Evolutionary conservation across 64 coral and sea anemone genomes (phyloP).

Genomic region (Stylophora pistillata): DNA sequence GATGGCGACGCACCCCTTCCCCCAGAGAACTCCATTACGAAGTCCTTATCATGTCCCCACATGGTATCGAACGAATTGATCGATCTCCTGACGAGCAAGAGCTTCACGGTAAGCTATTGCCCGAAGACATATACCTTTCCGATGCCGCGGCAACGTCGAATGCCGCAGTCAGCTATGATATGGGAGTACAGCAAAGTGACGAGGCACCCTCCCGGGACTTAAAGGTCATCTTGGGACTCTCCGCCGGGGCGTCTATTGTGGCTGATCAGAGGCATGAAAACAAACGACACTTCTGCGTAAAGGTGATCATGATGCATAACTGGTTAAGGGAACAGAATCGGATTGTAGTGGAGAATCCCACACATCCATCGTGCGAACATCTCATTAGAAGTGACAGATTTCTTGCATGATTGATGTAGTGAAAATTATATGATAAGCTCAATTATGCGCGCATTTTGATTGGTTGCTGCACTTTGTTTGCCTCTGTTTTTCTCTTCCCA

Average conservation of each 20-base stretch:
- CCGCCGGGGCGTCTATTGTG: neutral
- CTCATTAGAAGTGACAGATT: too few species aligned
- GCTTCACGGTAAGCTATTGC: neutral
- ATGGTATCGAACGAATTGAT: slow-evolving; percentile 4
- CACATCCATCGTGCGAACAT: too few species aligned
- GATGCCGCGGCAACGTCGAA: neutral
- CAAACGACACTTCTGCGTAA: neutral
- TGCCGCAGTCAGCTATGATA: neutral
- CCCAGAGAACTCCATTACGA: slow-evolving; percentile 9
- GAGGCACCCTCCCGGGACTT: slow-evolving; percentile 1
- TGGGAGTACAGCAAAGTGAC: neutral
- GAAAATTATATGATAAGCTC: too few species aligned
- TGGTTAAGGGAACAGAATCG: neutral
- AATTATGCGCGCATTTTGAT: too few species aligned
- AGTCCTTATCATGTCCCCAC: neutral
- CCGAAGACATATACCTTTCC: neutral
- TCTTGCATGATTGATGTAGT: too few species aligned
- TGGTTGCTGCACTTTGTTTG: too few species aligned
- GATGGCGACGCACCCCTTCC: slow-evolving; percentile 5
- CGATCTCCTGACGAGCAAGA: neutral
- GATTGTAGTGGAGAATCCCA: too few species aligned
- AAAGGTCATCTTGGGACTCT: neutral
- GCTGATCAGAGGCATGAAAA: neutral
- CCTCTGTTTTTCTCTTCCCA: too few species aligned
- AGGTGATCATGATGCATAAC: too few species aligned